phyloP scores from a whole-genome alignment of 2,888 invertebrate genomes.

The Alloscopus bannaensis region DNA sequence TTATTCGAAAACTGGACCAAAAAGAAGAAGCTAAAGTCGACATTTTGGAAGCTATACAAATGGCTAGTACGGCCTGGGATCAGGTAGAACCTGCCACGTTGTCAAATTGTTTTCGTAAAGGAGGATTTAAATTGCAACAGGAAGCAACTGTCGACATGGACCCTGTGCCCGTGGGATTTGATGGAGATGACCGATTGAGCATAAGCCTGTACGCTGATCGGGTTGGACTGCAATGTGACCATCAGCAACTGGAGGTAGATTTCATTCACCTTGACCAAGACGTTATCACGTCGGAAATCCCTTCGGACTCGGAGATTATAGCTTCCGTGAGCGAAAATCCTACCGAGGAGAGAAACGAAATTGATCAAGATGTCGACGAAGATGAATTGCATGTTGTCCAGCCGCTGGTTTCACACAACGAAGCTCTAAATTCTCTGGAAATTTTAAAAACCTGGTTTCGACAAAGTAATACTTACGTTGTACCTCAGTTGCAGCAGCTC shows the following conservation, averaged over 20 bases:
- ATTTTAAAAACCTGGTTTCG: background rate
- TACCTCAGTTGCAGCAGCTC: background rate
- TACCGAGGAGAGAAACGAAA: background rate
- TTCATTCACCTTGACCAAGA: background rate
- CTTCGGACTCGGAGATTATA: slow-evolving; percentile 9
- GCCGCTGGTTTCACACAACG: background rate
- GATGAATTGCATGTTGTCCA: background rate
- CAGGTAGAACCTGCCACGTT: background rate
- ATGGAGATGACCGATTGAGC: too few species aligned
- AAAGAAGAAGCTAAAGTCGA: background rate
- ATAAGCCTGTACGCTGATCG: too few species aligned
- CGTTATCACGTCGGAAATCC: background rate
- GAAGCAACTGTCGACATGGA: background rate
- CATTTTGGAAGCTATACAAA: slow-evolving; percentile 14
- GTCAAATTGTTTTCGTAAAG: slow-evolving; percentile 30
- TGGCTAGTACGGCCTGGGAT: background rate
- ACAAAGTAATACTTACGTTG: background rate
- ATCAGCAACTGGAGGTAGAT: background rate
- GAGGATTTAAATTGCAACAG: background rate
- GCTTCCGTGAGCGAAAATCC: background rate
- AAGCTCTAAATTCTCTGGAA: background rate
- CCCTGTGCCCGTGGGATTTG: background rate
- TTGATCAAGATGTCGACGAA: background rate
- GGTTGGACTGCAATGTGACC: background rate
- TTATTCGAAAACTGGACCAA: background rate